These are phyloP conservation scores for Heteromurus nitidus DNA, from an alignment of 2,888 invertebrate genomes.

Conservation along the genomic window DNA sequence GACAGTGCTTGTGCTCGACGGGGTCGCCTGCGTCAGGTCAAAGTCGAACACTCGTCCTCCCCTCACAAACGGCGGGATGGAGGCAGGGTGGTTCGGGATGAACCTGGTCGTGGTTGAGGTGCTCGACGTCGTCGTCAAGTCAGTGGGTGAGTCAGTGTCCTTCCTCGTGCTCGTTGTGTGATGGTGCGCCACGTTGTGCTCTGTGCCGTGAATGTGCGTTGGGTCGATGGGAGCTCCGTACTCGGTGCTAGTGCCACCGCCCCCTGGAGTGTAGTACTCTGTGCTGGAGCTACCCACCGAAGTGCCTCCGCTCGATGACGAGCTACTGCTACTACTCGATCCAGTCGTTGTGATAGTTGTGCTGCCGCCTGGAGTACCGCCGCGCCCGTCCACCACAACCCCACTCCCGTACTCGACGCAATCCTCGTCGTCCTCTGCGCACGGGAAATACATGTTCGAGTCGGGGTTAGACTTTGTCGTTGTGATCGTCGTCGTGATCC, in stretches of 20 bases:
- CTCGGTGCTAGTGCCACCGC: constrained; percentile 73
- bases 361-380: background rate
- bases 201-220: too few species aligned
- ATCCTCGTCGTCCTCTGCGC: constrained; percentile 54
- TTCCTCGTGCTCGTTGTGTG: constrained; percentile 2
- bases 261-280: constrained; percentile 78
- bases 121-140: constrained; percentile 48
- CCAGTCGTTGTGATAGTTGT: background rate
- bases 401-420: constrained; percentile 54
- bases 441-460: constrained; percentile 73
- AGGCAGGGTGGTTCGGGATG: constrained; percentile 67
- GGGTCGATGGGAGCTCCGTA: constrained; percentile 65
- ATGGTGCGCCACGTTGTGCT: too few species aligned
- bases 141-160: constrained; percentile 40
- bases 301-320: constrained; percentile 81
- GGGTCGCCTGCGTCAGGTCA: constrained; percentile 30
- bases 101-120: constrained; percentile 73
- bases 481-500: constrained; percentile 74
- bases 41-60: constrained; percentile 53
- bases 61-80: constrained; percentile 31
- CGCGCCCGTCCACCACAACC: background rate
- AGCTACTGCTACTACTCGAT: constrained; percentile 1
- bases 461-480: constrained; percentile 75
- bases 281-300: constrained; percentile 80
- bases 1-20: constrained; percentile 74